These are phyloP conservation scores for Lampropteryx suffumata DNA, from an alignment of 2,888 invertebrate genomes.

Conservation along the genomic window DNA sequence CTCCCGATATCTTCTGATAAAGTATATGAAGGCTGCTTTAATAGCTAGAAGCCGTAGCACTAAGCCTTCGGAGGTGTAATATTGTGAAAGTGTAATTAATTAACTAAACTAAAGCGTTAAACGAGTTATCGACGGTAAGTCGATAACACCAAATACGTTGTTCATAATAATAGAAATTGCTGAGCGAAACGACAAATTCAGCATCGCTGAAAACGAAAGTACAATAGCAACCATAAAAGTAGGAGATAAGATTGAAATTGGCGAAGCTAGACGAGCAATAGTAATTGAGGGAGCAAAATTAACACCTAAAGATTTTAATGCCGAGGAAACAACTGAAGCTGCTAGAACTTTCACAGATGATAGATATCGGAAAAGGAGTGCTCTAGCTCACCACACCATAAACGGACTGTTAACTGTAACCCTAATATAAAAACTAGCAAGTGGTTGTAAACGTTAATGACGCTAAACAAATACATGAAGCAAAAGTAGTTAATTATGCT, in stretches of 20 bases:
- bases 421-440: background rate
- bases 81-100: conserved; percentile 56
- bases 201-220: conserved; percentile 2
- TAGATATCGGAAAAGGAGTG: conserved; percentile 25
- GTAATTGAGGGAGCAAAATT: conserved; percentile 39
- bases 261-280: conserved; percentile 1
- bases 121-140: conserved; percentile 38
- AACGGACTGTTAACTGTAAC: background rate
- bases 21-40: conserved; percentile 33
- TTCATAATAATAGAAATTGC: conserved; percentile 32
- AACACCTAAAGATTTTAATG: conserved; percentile 46
- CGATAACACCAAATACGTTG: conserved; percentile 28
- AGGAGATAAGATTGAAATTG: conserved; percentile 9
- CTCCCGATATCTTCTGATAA: background rate
- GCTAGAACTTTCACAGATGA: conserved; percentile 51
- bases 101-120: conserved; percentile 46
- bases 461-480: too few relatives aligned
- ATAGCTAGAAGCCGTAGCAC: conserved; percentile 27
- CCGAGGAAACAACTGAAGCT: conserved; percentile 41
- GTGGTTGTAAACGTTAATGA: too few relatives aligned
- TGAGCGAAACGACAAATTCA: conserved; percentile 21
- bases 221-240: conserved; percentile 3
- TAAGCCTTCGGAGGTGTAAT: conserved; percentile 36
- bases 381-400: background rate
- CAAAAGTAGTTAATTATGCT: too few relatives aligned